Percentiles rank a stretch among this genome's conserved stretches.
Evolutionary conservation across 2,797 vertebrate genomes (phyloP).

Genomic region (Cirrhinus molitorella): DNA sequence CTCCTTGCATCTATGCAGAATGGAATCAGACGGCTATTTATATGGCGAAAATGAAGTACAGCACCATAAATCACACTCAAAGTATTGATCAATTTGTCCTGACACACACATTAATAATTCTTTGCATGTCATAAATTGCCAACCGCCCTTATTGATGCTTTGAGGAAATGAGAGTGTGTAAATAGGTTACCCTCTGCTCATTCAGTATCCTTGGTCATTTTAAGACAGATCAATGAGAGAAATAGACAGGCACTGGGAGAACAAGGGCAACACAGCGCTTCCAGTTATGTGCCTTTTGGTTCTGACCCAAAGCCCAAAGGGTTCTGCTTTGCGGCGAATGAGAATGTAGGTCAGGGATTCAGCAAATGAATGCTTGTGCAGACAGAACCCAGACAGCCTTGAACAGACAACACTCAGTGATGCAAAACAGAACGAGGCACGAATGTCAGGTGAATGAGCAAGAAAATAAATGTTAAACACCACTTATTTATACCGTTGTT

Average conservation of each 20-base stretch:
- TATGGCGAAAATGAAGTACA: neutral
- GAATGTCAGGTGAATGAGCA: neutral
- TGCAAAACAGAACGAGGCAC: neutral
- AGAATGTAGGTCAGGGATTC: constrained; percentile 55
- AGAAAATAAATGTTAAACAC: neutral
- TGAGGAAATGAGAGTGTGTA: constrained; percentile 51
- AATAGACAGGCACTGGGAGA: neutral
- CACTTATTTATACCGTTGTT: neutral
- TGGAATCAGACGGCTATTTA: neutral
- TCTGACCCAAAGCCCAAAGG: constrained; percentile 42
- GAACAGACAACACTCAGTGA: constrained; percentile 4
- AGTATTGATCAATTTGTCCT: constrained; percentile 15
- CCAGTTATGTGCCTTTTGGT: constrained; percentile 47
- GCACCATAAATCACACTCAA: neutral
- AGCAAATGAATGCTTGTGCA: constrained; percentile 17
- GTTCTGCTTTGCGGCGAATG: constrained; percentile 29
- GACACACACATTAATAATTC: constrained; percentile 43
- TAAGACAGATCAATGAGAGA: constrained; percentile 53
- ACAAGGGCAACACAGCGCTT: constrained; percentile 32
- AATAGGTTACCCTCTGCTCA: constrained; percentile 66
- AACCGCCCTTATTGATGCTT: constrained; percentile 31
- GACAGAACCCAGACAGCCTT: constrained; percentile 7
- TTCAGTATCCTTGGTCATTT: constrained; percentile 64
- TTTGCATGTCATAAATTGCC: neutral
- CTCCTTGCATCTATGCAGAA: neutral